Base-by-base conservation (phyloP, 2,888 invertebrate species). In the Dione juno region DNA sequence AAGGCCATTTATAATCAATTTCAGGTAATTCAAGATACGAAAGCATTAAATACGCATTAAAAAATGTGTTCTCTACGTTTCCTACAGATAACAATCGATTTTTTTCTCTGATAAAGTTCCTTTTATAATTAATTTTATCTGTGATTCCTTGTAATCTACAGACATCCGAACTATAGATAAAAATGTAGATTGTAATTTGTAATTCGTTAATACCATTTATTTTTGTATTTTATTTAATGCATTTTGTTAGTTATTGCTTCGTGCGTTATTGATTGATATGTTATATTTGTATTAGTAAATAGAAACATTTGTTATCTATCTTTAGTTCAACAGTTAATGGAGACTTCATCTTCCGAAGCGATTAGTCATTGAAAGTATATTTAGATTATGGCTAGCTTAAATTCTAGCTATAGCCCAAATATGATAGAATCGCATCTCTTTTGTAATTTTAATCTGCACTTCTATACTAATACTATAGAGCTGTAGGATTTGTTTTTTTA, bases 41-140 rank as follows among this genome's bases (percentile, higher is more conserved):
- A 13, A 61, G 11, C 28, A 61, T 61, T 61, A 61, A 61, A 43
- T 61, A 45, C 59, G 45, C 45, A 61, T 61, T 61, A 61, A 61
- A 11, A 11, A 61, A 45, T 16, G n/a, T 45, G 45, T 45, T 16
- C 45, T 28, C 10, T n/a, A 35, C 45, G 45, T 61, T 61, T 61
- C 45, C 61, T 43, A 52, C 19, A 64, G 48, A 64, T 50, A 19
- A 50, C 9, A 64, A 52, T 52, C 16, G 64, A 64, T 52, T 52
- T 52, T 19, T n/a, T 64, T 37, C 50, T 19, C 40, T 11, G 64
- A 64, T 64, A 64, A 52, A 7, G 10, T 16, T 37, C 16, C 13
- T 21, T 64, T 64, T 64, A 64, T 50, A 40, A 57, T 43, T 11
- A 57, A 13, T 35, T 45, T 28, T 45, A 43, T 66, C 43, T 40